These are phyloP conservation scores for Drosophila mayaguana DNA, from an alignment of 2,888 invertebrate genomes.

Conservation along the genomic window DNA sequence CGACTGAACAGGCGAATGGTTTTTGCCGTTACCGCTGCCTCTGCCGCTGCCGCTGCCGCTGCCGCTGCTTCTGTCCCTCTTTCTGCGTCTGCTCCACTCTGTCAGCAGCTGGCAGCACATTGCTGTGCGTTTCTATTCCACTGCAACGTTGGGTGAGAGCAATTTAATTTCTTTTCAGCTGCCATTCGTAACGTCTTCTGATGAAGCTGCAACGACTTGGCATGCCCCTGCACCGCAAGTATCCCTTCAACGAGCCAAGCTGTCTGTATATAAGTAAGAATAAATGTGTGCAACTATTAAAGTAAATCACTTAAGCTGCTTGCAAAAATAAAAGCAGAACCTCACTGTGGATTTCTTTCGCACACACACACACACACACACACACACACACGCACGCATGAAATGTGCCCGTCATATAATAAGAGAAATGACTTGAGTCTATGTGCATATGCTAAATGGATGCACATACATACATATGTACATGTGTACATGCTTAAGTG, in stretches of 20 bases:
- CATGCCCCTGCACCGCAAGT: slow-evolving; percentile 24
- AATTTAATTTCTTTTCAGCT: slow-evolving; percentile 75
- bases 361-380: slow-evolving; percentile 5
- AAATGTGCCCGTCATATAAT: slow-evolving; percentile 29
- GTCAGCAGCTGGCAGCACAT: slow-evolving; percentile 40
- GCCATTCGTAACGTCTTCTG: slow-evolving; percentile 74
- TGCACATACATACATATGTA: neutral
- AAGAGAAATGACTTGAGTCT: slow-evolving; percentile 38
- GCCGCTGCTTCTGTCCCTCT: slow-evolving; percentile 4
- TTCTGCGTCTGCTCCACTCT: slow-evolving; percentile 2
- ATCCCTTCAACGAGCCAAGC: neutral
- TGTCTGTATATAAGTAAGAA: slow-evolving; percentile 1
- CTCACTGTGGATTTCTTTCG: slow-evolving; percentile 10
- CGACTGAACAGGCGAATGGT: slow-evolving; percentile 25
- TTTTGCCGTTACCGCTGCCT: slow-evolving; percentile 15
- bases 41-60: slow-evolving; percentile 3
- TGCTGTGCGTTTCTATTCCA: slow-evolving; percentile 45
- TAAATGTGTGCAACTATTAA: slow-evolving; percentile 37
- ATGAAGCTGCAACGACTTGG: slow-evolving; percentile 63
- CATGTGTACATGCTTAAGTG: slow-evolving; percentile 36
- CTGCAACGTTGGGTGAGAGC: slow-evolving; percentile 48
- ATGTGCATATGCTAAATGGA: slow-evolving; percentile 10
- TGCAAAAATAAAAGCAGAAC: slow-evolving; percentile 64
- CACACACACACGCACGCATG: slow-evolving; percentile 2
- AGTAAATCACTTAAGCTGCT: slow-evolving; percentile 73